Evolutionary conservation across 2,797 vertebrate species (phyloP).

Genomic region (Kryptolebias ocellatus): DNA sequence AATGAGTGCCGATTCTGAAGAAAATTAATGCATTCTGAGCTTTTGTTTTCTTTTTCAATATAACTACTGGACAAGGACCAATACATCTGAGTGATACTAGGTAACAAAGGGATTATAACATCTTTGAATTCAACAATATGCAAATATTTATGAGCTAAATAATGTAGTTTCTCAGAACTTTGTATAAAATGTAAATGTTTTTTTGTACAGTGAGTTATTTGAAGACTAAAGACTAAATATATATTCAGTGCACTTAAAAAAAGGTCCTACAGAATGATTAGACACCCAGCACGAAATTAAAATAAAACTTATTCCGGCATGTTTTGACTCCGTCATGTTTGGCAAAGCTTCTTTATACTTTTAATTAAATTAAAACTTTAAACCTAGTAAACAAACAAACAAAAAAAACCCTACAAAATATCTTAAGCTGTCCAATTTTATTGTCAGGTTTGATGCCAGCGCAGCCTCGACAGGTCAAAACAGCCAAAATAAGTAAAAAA

Average conservation of each 20-base stretch:
- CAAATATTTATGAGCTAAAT: too few species aligned
- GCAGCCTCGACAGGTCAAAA: background rate
- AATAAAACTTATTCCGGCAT: conserved; percentile 5
- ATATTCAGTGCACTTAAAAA: background rate
- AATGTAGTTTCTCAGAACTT: too few species aligned
- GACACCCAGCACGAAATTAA: background rate
- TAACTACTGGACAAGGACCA: too few species aligned
- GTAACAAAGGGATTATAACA: too few species aligned
- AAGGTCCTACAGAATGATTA: conserved; percentile 2
- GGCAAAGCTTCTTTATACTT: background rate
- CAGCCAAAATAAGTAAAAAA: conserved; percentile 3
- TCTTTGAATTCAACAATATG: too few species aligned
- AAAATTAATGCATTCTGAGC: background rate
- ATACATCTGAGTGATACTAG: too few species aligned
- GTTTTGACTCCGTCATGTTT: background rate
- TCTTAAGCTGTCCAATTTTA: background rate
- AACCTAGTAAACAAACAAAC: background rate
- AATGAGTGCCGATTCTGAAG: background rate
- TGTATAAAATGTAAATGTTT: too few species aligned
- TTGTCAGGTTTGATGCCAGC: background rate
- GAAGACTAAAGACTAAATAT: too few species aligned
- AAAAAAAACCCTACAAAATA: background rate
- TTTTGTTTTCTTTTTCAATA: too few species aligned
- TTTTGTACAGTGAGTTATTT: too few species aligned
- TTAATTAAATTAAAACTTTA: background rate